A percentile compares a stretch with the other conserved stretches of the same genome.
Evolutionary conservation across 2,797 vertebrate species (phyloP).

Genomic region (Pseudochaenichthys georgianus): DNA sequence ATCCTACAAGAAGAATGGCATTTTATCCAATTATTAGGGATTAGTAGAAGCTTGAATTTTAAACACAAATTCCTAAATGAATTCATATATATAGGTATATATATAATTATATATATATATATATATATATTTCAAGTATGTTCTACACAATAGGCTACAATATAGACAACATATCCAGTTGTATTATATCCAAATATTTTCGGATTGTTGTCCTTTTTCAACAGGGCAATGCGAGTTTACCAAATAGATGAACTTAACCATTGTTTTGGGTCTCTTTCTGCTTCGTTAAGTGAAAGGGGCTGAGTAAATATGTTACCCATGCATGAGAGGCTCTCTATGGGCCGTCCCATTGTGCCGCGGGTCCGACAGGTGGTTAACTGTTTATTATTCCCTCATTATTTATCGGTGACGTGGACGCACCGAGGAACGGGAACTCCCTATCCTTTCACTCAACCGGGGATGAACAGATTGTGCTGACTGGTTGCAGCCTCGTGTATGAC

Average conservation of each 20-base stretch:
- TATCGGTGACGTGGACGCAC: conserved; percentile 78
- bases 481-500: conserved; percentile 66
- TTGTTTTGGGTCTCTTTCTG: conserved; percentile 93
- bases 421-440: conserved; percentile 71
- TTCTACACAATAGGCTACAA: not conserved
- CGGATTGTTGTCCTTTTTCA: not conserved
- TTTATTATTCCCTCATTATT: conserved; percentile 91
- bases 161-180: too few species aligned
- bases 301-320: conserved; percentile 99
- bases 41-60: not conserved
- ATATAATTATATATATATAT: too few species aligned
- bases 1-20: conserved; percentile 24
- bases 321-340: conserved; percentile 94
- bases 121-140: not conserved
- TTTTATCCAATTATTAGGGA: conserved; percentile 12
- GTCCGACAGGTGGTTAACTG: conserved; percentile 98
- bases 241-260: conserved; percentile 96
- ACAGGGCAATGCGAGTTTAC: conserved; percentile 88
- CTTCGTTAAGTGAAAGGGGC: conserved; percentile 95
- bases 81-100: too few species aligned
- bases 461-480: conserved; percentile 82
- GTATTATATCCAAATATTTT: not conserved
- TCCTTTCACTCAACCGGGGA: conserved; percentile 65
- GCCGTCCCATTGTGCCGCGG: conserved; percentile 88
- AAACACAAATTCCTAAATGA: not conserved